phyloP scores from a whole-genome alignment of 2,888 invertebrate species.

The Noctuana brunneofusca region DNA sequence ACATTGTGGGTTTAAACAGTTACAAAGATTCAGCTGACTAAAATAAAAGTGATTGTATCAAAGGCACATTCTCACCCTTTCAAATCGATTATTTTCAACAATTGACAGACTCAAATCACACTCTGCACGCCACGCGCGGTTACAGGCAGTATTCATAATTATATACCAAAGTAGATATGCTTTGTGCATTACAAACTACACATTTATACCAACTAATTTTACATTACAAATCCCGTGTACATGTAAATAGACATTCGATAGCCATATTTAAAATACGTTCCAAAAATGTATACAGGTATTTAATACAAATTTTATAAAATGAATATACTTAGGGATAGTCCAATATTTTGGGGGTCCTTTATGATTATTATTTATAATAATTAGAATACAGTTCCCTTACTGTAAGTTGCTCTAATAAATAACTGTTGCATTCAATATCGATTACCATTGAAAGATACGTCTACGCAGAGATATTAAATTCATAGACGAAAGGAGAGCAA shows the following conservation, averaged over 20 bases:
- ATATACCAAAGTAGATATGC: constrained; percentile 24
- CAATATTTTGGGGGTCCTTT: constrained; percentile 9
- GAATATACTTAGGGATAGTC: constrained; percentile 22
- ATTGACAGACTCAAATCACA: constrained; percentile 17
- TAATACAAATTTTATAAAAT: constrained; percentile 15
- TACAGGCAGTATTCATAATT: constrained; percentile 11
- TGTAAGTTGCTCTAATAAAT: constrained; percentile 8
- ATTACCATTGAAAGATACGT: neutral
- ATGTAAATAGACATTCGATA: constrained; percentile 33
- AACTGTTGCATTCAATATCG: neutral
- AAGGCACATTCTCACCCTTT: constrained; percentile 26
- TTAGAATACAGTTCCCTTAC: neutral
- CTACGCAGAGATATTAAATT: neutral
- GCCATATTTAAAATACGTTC: constrained; percentile 30
- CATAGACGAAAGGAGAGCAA: neutral
- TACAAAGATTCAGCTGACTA: neutral
- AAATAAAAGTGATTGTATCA: neutral
- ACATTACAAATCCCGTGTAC: constrained; percentile 22
- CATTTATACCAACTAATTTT: constrained; percentile 17
- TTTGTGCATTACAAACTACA: constrained; percentile 33
- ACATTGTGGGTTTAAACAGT: neutral
- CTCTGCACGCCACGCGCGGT: constrained; percentile 20
- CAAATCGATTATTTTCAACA: constrained; percentile 10
- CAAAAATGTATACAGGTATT: constrained; percentile 30
- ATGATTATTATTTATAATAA: neutral